A percentile compares a stretch with the other conserved stretches of the same genome.
phyloP scores from a whole-genome alignment of 2,797 vertebrate species.

The Galago senegalensis region DNA sequence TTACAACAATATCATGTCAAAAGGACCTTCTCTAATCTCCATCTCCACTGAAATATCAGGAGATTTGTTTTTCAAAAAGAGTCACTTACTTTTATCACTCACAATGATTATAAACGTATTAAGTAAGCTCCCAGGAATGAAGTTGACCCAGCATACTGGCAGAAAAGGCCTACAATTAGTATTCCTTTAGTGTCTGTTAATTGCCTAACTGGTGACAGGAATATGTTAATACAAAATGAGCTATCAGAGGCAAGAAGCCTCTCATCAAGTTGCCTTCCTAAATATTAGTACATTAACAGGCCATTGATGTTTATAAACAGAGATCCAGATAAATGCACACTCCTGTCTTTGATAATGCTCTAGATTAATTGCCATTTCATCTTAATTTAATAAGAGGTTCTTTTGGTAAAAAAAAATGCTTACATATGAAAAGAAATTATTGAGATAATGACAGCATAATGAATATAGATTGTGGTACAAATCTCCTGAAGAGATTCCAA shows the following conservation, averaged over 20 bases:
- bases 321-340: slow-evolving; percentile 70
- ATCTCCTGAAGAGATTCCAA: slow-evolving; percentile 72
- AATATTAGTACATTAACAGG: slow-evolving; percentile 79
- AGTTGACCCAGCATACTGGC: slow-evolving; percentile 61
- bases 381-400: slow-evolving; percentile 78
- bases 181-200: slow-evolving; percentile 82
- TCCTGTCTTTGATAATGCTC: slow-evolving; percentile 75
- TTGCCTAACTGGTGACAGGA: slow-evolving; percentile 83
- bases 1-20: background rate
- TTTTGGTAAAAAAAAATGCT: slow-evolving; percentile 74
- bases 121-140: slow-evolving; percentile 58
- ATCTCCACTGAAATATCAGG: background rate
- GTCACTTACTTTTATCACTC: slow-evolving; percentile 47
- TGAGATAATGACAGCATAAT: slow-evolving; percentile 83
- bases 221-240: slow-evolving; percentile 84
- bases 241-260: slow-evolving; percentile 71
- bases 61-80: slow-evolving; percentile 57
- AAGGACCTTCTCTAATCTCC: background rate
- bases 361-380: slow-evolving; percentile 86
- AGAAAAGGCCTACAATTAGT: slow-evolving; percentile 77
- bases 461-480: slow-evolving; percentile 71
- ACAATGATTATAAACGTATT: background rate
- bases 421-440: slow-evolving; percentile 81
- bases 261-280: slow-evolving; percentile 79
- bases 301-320: slow-evolving; percentile 77